Evolutionary conservation across 2,888 invertebrate species (phyloP).

Genomic region (Nematopogon swammerdamellus): DNA sequence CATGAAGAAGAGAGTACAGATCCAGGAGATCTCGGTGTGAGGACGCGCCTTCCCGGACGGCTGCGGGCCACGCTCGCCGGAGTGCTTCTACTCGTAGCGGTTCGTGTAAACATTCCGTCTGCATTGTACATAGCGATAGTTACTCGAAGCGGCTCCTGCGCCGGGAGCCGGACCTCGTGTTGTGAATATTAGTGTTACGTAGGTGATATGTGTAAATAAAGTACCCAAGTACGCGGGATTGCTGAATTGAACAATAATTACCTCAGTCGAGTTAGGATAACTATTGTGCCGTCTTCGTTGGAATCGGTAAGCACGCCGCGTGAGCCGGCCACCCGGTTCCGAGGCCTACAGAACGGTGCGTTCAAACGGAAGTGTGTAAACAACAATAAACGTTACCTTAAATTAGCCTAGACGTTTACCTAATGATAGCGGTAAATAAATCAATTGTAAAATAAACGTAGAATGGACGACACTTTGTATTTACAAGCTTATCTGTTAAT

Average conservation of each 20-base stretch:
- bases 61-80: not conserved
- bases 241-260: not conserved
- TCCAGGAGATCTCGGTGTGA: conserved; percentile 90
- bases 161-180: not conserved
- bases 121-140: too few relatives aligned
- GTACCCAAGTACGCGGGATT: not conserved
- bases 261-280: not conserved
- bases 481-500: not conserved
- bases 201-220: not conserved
- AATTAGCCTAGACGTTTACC: too few relatives aligned
- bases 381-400: too few relatives aligned
- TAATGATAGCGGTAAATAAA: not conserved
- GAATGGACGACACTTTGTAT: not conserved
- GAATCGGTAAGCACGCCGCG: too few relatives aligned
- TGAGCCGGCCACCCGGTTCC: too few relatives aligned
- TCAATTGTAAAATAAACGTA: not conserved
- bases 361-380: too few relatives aligned
- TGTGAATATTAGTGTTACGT: not conserved
- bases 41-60: conserved; percentile 15
- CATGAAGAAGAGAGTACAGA: conserved; percentile 87
- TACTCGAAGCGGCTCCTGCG: too few relatives aligned
- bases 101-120: too few relatives aligned
- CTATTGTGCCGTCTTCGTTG: too few relatives aligned
- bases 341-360: too few relatives aligned
- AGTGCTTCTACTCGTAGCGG: too few relatives aligned